Conservation (phyloP, 64 coral and sea anemone species). For the Hydrozoanthus tunicans region DNA sequence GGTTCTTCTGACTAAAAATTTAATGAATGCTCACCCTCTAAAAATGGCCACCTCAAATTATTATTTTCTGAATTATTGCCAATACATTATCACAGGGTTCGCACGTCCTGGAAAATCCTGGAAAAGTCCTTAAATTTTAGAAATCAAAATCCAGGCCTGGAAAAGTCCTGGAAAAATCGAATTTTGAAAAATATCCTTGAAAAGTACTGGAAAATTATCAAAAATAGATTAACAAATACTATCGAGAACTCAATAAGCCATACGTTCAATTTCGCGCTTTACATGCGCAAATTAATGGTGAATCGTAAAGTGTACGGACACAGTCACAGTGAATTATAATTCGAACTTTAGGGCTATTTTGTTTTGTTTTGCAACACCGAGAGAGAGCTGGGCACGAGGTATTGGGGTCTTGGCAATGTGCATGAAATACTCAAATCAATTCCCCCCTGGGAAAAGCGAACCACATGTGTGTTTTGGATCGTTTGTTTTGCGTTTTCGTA, state of each 20-base stretch:
- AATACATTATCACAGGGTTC: not conserved
- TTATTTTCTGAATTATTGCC: not conserved
- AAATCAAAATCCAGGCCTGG: too few species aligned
- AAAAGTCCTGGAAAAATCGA: too few species aligned
- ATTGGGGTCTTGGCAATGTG: constrained; percentile 34
- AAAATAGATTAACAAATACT: not conserved
- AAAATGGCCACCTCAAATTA: too few species aligned
- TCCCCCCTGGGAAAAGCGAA: constrained; percentile 13
- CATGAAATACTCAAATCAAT: constrained; percentile 34
- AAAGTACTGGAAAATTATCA: too few species aligned
- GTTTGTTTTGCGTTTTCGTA: not conserved
- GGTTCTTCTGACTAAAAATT: too few species aligned
- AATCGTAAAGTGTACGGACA: too few species aligned
- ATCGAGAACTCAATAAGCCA: not conserved
- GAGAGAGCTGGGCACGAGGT: constrained; percentile 5
- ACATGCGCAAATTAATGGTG: too few species aligned
- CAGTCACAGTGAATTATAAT: too few species aligned
- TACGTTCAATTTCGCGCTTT: not conserved
- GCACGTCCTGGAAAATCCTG: not conserved
- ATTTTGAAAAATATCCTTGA: too few species aligned
- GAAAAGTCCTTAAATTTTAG: not conserved
- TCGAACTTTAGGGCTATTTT: too few species aligned
- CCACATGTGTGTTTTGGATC: constrained; percentile 20
- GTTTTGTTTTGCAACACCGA: not conserved
- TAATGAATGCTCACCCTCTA: too few species aligned